Conservation (phyloP, 2,797 vertebrate genomes). For the Ctenochaetus hawaiiensis region DNA sequence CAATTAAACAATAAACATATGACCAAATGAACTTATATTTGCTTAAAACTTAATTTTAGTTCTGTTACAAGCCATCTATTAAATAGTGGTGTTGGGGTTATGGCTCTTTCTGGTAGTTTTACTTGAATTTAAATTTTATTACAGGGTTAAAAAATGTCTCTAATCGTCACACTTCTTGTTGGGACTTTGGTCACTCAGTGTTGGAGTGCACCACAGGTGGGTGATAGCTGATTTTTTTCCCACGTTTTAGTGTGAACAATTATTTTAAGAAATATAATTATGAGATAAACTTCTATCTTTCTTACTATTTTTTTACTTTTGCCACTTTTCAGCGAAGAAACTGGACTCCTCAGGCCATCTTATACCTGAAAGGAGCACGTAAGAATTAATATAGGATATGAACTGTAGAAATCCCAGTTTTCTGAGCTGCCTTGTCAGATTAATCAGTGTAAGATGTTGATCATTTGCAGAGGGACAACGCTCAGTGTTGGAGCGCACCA, state of each 20-base stretch:
- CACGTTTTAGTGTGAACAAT: background rate
- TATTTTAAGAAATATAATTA: background rate
- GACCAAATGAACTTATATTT: too few relatives aligned
- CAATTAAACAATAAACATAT: too few relatives aligned
- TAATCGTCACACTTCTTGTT: constrained; percentile 52
- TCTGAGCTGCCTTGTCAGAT: background rate
- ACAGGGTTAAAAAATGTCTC: constrained; percentile 61
- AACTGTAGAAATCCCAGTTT: background rate
- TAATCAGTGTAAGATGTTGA: constrained; percentile 5
- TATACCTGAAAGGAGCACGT: constrained; percentile 80
- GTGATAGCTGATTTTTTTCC: background rate
- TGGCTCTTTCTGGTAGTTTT: background rate
- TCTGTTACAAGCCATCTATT: too few relatives aligned
- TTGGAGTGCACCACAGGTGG: constrained; percentile 63
- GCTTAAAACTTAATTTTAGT: too few relatives aligned
- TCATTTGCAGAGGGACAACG: constrained; percentile 65
- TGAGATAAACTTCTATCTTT: background rate
- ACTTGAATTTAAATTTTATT: background rate
- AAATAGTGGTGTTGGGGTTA: too few relatives aligned
- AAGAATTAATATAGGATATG: constrained; percentile 32
- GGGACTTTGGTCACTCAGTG: constrained; percentile 57
- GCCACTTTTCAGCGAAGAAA: constrained; percentile 62
- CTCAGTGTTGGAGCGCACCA: constrained; percentile 58
- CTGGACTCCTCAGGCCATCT: constrained; percentile 78
- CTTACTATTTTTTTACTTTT: too few relatives aligned